Evolutionary conservation across 2,113 vertebrate species (phyloP), one percentile per base, ranked within the genome.

Genomic region (Hypanus sabinus): DNA sequence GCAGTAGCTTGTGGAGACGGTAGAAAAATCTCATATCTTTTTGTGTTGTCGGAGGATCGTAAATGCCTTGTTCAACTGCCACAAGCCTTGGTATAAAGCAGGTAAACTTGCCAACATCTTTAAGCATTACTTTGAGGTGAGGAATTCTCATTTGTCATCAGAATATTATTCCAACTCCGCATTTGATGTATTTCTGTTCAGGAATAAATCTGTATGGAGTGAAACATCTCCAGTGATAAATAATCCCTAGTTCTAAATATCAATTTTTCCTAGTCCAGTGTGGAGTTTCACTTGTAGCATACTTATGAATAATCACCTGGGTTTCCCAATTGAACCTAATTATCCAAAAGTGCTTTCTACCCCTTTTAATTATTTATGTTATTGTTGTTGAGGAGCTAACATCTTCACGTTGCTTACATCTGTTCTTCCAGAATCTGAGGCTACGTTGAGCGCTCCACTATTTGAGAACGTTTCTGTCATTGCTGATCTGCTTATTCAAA

Each of bases 1-100:
- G 95, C 95, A 93, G 90, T 71, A 92, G 70, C 38, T 70, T 93
- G 91, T 55, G 94, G 96, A 96, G 96, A 97, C 95, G 96, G 97
- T 95, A 95, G 95, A 93, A 93, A 57, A 93, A 73, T 73, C 68
- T 93, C 91, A 93, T 93, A 93, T 93, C 33, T 73, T 73, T 93
- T 71, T 70, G 91, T 73, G 68, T 16, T 46, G 36, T 93, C 36
- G 68, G 33, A 22, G n/a, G 91, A 27, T 55, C 91, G 55, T 73
- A 93, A 93, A 93, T 73, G 36, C 70, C 91, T 93, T 93, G 68
- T 93, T 93, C 71, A 70, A 73, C 22, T 55, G 91, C 91, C 70
- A 73, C 73, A 30, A 22, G 36, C 38, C 38, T 75, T 73, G 91
- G 91, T 93, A 75, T 70, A 93, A 93, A 93, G 83, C 68, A 38